These are phyloP conservation scores for Habropoda laboriosa DNA, from an alignment of 1,140 invertebrate species.

Conservation along the genomic window DNA sequence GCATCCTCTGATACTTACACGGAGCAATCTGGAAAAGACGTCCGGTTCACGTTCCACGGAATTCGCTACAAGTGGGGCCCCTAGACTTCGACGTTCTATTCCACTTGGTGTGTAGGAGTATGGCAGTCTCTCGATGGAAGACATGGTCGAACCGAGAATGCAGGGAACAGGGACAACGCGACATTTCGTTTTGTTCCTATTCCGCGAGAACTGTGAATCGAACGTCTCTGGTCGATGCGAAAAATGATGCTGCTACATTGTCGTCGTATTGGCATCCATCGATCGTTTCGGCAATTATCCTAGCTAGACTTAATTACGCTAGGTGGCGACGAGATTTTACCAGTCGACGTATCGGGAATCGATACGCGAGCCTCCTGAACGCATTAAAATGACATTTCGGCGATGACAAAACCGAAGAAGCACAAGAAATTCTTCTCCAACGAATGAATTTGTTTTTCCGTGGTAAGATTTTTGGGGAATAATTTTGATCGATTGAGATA, in stretches of 20 bases:
- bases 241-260: neutral
- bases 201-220: neutral
- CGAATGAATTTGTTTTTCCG: too few species aligned
- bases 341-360: conserved; percentile 8
- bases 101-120: neutral
- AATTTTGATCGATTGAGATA: too few species aligned
- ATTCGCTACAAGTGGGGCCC: conserved; percentile 11
- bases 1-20: too few species aligned
- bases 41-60: conserved; percentile 1
- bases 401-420: neutral
- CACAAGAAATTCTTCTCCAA: neutral
- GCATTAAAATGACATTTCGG: neutral
- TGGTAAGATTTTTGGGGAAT: too few species aligned
- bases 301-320: conserved; percentile 24
- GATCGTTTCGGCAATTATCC: conserved; percentile 35
- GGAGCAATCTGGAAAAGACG: neutral
- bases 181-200: neutral
- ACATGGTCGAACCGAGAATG: too few species aligned
- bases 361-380: neutral
- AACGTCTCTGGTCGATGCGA: too few species aligned
- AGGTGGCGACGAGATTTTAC: neutral
- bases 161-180: too few species aligned
- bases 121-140: neutral
- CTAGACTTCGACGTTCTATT: conserved; percentile 20
- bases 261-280: conserved; percentile 4